phyloP scores from a whole-genome alignment of 2,113 vertebrate genomes.

The Hydrolagus affinis region DNA sequence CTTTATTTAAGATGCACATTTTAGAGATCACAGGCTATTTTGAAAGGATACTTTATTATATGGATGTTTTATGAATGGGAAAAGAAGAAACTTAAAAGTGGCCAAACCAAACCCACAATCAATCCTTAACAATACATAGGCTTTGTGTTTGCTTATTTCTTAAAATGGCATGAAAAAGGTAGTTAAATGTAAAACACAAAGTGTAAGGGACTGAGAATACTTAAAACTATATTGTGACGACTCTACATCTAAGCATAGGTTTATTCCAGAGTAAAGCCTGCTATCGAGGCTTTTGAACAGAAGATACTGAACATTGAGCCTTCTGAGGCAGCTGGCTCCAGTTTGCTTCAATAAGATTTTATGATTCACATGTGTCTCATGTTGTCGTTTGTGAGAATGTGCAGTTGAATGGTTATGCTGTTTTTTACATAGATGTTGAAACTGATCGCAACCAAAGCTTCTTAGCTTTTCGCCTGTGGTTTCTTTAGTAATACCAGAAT shows the following conservation, averaged over 20 bases:
- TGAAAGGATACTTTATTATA: slow-evolving; percentile 26
- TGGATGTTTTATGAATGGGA: not conserved
- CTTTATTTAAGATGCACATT: slow-evolving; percentile 9
- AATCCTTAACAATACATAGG: not conserved
- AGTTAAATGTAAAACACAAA: not conserved
- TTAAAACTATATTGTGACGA: not conserved
- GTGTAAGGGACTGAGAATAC: not conserved
- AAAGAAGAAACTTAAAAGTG: not conserved
- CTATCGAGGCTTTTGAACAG: not conserved
- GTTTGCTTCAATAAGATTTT: not conserved
- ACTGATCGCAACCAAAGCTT: slow-evolving; percentile 14
- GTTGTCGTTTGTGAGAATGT: slow-evolving; percentile 17
- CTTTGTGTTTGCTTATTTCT: slow-evolving; percentile 2
- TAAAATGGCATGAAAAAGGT: slow-evolving; percentile 5
- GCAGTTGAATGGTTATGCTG: slow-evolving; percentile 14
- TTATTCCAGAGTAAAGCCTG: slow-evolving; percentile 6
- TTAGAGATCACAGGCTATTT: slow-evolving; percentile 15
- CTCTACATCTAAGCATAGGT: not conserved
- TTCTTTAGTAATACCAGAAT: not conserved
- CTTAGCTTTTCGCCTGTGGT: not conserved
- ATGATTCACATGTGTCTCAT: slow-evolving; percentile 2
- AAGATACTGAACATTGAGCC: not conserved
- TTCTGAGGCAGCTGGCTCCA: slow-evolving; percentile 16
- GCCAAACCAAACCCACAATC: slow-evolving; percentile 15
- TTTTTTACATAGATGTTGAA: slow-evolving; percentile 15